Conservation (phyloP, 2,888 invertebrate species). For the Diplolepis rosae region DNA sequence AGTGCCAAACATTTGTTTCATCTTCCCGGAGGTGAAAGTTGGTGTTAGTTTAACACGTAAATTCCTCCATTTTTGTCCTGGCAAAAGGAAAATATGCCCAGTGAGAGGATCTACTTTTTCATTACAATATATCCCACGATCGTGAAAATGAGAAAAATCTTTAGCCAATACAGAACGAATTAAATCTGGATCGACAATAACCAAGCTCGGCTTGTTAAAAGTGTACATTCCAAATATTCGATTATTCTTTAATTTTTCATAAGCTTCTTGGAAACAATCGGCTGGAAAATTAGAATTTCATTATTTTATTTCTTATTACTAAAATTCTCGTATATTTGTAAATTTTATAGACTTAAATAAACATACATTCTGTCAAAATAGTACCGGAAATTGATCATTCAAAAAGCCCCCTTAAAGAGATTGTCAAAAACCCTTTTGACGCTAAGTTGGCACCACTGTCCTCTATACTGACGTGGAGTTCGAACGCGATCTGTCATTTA, state of each 20-base stretch:
- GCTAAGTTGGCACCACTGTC: no score
- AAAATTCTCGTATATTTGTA: not conserved
- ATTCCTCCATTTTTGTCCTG: constrained; percentile 67
- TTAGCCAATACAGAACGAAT: constrained; percentile 64
- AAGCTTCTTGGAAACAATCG: constrained; percentile 50
- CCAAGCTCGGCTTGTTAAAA: constrained; percentile 59
- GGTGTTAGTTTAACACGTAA: constrained; percentile 70
- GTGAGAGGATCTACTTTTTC: constrained; percentile 64
- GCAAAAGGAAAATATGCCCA: constrained; percentile 60
- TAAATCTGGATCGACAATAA: constrained; percentile 66
- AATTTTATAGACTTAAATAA: not conserved
- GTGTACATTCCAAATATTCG: constrained; percentile 61
- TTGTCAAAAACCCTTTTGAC: no score
- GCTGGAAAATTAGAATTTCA: no score
- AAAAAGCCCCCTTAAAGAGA: no score
- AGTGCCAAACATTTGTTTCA: constrained; percentile 66
- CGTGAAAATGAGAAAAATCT: constrained; percentile 68
- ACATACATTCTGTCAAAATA: not conserved
- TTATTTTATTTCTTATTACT: constrained; percentile 2
- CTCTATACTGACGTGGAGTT: no score
- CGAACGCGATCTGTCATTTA: no score
- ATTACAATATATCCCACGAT: constrained; percentile 64
- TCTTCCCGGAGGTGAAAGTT: constrained; percentile 71
- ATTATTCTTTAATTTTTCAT: constrained; percentile 52
- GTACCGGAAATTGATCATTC: no score